These are phyloP conservation scores for Liparis tanakae DNA, from an alignment of 2,797 vertebrate genomes.

Conservation along the genomic window DNA sequence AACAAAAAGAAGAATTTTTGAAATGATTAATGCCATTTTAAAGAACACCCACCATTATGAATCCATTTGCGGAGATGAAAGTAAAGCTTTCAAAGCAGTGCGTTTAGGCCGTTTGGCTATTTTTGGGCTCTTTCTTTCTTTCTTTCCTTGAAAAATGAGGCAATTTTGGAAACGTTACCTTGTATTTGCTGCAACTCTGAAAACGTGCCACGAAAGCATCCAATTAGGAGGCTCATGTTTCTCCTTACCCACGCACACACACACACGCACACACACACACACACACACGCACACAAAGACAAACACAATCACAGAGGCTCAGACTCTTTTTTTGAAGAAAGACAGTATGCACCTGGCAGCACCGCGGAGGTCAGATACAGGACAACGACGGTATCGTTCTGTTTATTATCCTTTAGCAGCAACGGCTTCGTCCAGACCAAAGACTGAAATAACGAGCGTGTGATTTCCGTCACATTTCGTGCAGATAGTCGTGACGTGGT, in stretches of 20 bases:
- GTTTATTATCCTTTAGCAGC: constrained; percentile 18
- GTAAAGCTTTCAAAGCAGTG: constrained; percentile 6
- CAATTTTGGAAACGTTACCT: constrained; percentile 21
- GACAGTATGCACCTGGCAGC: constrained; percentile 54
- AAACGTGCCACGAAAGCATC: constrained; percentile 33
- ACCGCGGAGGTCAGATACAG: constrained; percentile 44
- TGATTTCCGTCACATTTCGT: neutral
- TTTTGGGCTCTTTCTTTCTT: constrained; percentile 16
- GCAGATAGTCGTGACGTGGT: neutral
- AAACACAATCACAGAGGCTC: constrained; percentile 16
- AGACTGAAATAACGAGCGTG: neutral
- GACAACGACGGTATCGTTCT: constrained; percentile 14
- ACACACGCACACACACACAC: no score
- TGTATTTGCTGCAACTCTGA: constrained; percentile 9
- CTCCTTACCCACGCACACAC: constrained; percentile 25
- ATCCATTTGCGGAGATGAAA: constrained; percentile 43
- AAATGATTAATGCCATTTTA: constrained; percentile 17
- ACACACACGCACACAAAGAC: constrained; percentile 5
- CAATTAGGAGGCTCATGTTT: constrained; percentile 43
- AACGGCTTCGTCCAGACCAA: neutral
- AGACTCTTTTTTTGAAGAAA: constrained; percentile 32
- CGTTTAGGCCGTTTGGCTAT: constrained; percentile 18
- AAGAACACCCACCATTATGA: constrained; percentile 26
- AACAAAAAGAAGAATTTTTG: constrained; percentile 17
- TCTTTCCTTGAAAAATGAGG: constrained; percentile 14